These are phyloP conservation scores for Mellilla xanthometata DNA, from an alignment of 2,888 invertebrate genomes.

Conservation along the genomic window DNA sequence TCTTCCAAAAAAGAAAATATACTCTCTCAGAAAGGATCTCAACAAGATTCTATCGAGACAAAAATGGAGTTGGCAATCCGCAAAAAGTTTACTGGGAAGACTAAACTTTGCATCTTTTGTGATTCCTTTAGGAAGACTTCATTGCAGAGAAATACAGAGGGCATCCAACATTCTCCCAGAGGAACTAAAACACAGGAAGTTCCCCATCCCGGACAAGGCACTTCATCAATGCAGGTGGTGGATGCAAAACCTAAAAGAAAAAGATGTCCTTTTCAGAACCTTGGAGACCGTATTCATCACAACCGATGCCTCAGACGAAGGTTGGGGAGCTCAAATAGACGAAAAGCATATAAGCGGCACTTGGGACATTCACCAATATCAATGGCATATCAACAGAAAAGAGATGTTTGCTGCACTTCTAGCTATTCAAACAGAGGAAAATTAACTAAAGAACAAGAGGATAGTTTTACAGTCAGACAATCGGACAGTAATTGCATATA, in stretches of 20 bases:
- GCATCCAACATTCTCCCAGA: slow-evolving; percentile 20
- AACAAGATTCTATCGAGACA: neutral
- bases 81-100: slow-evolving; percentile 16
- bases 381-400: slow-evolving; percentile 28
- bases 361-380: slow-evolving; percentile 13
- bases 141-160: slow-evolving; percentile 18
- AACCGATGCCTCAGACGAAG: slow-evolving; percentile 24
- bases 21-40: neutral
- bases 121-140: slow-evolving; percentile 17
- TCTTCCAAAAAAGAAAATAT: slow-evolving; percentile 9
- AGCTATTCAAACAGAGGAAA: neutral
- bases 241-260: neutral
- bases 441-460: neutral
- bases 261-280: neutral
- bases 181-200: slow-evolving; percentile 1
- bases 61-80: slow-evolving; percentile 12
- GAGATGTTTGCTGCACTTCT: slow-evolving; percentile 10
- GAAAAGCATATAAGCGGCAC: neutral
- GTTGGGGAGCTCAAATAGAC: slow-evolving; percentile 25
- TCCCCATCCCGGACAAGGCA: slow-evolving; percentile 3
- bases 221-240: neutral
- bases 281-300: neutral
- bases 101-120: slow-evolving; percentile 17
- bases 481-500: slow-evolving; percentile 10
- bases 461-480: slow-evolving; percentile 29